Evolutionary conservation across 2,113 vertebrate species (phyloP).

Genomic region (Aviceda subcristata): DNA sequence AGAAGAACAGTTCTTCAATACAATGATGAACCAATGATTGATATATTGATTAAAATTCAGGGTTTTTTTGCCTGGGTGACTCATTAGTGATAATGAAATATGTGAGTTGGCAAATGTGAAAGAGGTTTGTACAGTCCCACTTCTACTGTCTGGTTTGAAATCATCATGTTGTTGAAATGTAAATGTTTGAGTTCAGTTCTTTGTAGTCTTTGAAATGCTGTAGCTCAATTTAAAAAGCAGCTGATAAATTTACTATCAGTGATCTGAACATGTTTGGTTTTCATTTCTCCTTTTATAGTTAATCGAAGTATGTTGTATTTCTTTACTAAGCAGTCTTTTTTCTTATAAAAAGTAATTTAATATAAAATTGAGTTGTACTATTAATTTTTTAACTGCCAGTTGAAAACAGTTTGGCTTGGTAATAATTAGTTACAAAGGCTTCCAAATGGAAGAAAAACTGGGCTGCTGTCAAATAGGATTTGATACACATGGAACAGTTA

Average conservation of each 20-base stretch:
- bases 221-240: neutral
- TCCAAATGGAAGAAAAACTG: slow-evolving; percentile 26
- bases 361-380: neutral
- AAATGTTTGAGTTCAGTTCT: neutral
- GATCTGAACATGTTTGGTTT: neutral
- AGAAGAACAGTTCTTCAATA: neutral
- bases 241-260: neutral
- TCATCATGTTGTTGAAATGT: neutral
- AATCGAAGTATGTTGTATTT: neutral
- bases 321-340: neutral
- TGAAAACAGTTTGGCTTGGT: slow-evolving; percentile 7
- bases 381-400: slow-evolving; percentile 7
- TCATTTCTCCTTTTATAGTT: neutral
- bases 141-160: neutral
- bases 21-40: neutral
- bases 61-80: neutral
- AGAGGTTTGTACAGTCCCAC: neutral
- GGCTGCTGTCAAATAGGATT: slow-evolving; percentile 31
- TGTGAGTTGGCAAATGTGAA: neutral
- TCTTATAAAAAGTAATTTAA: neutral
- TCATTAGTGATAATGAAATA: neutral
- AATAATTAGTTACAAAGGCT: slow-evolving; percentile 35
- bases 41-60: neutral
- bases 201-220: neutral
- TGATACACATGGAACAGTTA: slow-evolving; percentile 57